Conservation (phyloP, 1,140 invertebrate genomes). For the Drosophila persimilis region DNA sequence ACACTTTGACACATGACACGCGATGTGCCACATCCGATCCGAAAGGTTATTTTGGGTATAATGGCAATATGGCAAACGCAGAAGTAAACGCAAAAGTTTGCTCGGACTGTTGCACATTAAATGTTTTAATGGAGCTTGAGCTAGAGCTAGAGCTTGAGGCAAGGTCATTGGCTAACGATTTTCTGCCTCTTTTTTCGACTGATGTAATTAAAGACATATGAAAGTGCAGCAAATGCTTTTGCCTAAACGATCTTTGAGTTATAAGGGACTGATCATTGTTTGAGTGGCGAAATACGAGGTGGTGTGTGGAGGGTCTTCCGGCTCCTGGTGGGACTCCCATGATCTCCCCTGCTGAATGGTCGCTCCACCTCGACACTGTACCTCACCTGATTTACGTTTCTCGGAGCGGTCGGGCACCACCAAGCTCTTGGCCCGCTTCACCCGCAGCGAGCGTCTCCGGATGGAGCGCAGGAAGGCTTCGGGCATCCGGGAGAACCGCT, state of each 20-base stretch:
- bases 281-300: conserved; percentile 4
- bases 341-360: conserved; percentile 6
- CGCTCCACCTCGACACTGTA: conserved; percentile 79
- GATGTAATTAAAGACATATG: conserved; percentile 23
- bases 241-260: conserved; percentile 5
- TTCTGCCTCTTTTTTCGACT: conserved; percentile 6
- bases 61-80: neutral
- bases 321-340: too few relatives aligned
- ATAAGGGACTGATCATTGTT: conserved; percentile 2
- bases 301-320: too few relatives aligned
- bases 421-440: conserved; percentile 88
- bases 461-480: conserved; percentile 88
- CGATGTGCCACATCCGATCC: conserved; percentile 56
- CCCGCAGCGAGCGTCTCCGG: conserved; percentile 86
- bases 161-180: conserved; percentile 34
- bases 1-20: conserved; percentile 73
- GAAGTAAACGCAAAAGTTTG: conserved; percentile 31
- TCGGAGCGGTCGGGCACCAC: conserved; percentile 85
- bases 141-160: neutral
- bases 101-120: conserved; percentile 33
- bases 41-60: conserved; percentile 31
- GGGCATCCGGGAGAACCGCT: conserved; percentile 85
- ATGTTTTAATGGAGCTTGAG: conserved; percentile 2
- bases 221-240: conserved; percentile 26
- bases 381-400: conserved; percentile 90